Evolutionary conservation across 2,888 invertebrate species (phyloP).

Genomic region (Ichneumoninae sp.): DNA sequence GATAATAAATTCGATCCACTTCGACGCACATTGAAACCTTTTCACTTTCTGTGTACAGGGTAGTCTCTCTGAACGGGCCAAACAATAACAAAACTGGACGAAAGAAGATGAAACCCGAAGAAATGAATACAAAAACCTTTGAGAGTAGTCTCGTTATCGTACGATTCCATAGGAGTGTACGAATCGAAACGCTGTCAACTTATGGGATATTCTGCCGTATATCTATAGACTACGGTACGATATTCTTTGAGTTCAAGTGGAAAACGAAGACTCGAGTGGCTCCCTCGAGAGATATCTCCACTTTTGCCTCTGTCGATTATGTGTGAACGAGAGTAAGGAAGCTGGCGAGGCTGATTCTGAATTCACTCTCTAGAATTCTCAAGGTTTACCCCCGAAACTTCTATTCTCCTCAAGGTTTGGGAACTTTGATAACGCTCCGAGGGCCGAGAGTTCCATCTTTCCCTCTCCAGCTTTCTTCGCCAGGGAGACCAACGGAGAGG

Average conservation of each 20-base stretch:
- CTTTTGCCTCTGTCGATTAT: slow-evolving; percentile 53
- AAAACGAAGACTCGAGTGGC: slow-evolving; percentile 16
- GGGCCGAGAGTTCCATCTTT: slow-evolving; percentile 49
- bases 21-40: slow-evolving; percentile 39
- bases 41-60: slow-evolving; percentile 13
- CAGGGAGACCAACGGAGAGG: slow-evolving; percentile 10
- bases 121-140: neutral
- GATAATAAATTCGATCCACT: slow-evolving; percentile 63
- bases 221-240: neutral
- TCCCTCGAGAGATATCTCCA: slow-evolving; percentile 54
- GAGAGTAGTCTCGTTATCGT: neutral
- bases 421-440: slow-evolving; percentile 57
- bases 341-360: slow-evolving; percentile 2
- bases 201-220: slow-evolving; percentile 19
- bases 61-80: neutral
- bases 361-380: slow-evolving; percentile 19
- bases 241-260: slow-evolving; percentile 14
- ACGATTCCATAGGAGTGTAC: neutral
- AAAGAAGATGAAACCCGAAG: neutral
- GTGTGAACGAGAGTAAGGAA: slow-evolving; percentile 54
- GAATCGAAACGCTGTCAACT: neutral
- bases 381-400: slow-evolving; percentile 48
- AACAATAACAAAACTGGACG: neutral
- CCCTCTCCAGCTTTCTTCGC: slow-evolving; percentile 1
- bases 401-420: slow-evolving; percentile 48